Base-by-base conservation (phyloP, 2,888 invertebrate species). In the Hydroisotoma schaefferi region DNA sequence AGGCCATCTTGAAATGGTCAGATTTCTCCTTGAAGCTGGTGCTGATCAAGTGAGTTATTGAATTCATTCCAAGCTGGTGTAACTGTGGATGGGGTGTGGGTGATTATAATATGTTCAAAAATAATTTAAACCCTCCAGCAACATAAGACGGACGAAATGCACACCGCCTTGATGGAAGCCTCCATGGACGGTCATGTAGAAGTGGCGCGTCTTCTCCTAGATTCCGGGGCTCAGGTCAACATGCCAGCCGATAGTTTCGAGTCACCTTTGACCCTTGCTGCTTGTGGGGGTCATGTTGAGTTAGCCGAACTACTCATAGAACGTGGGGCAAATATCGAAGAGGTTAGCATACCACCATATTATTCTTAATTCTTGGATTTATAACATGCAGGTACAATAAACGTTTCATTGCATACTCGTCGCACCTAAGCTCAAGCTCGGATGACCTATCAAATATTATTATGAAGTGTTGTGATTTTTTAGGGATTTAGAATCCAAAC, bases 171-270 rank as follows among this genome's bases (percentile, higher is more conserved):
- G 46, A 98, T 99, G 97, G 98, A 99, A 79, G 98, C 98, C 55
- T 94, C 95, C 63, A 99, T 99, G 98, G 98, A 99, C 78, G 98
- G 99, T 0, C 98, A 99, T 76, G 94, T 97, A 0, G 97, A 98
- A 79, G 98, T 99, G 49, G 97, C 97, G 8, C 82, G 93, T 73
- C 81, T 98, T 67, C 82, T 99, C 68, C 80, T 99, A 20, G 95
- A 98, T 80, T 94, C 93, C 25, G 98, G 98, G 66, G 98, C 98
- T 55, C 64, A 80, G 81, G 93, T 94, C 59, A 99, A 99, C 80
- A 95, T 99, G 94, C 97, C 98, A 57, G 94, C 95, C 52, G 98
- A 98, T 79, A 95, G 97, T 78, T 98, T 98, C 80, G 99, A 99
- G 81, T 98, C 97, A 6, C 99, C 99, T 23, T 82, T 99, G 71